Percentiles rank a stretch among this genome's conserved stretches.
phyloP scores from a whole-genome alignment of 2,113 vertebrate genomes.

The Theristicus caerulescens region DNA sequence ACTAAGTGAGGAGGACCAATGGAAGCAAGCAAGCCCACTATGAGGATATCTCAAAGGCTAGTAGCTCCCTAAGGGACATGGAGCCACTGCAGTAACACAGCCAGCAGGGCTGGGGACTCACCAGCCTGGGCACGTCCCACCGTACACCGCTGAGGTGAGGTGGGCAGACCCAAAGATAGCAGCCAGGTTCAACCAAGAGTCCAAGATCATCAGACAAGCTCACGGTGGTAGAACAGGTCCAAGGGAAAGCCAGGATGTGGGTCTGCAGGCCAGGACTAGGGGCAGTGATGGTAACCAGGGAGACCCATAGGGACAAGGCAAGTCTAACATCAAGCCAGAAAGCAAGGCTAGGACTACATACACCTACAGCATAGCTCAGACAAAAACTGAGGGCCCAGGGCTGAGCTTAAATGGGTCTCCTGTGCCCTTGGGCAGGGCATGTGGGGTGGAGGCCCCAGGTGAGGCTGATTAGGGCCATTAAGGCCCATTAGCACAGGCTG shows the following conservation, averaged over 20 bases:
- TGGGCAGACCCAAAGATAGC: neutral
- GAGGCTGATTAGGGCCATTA: neutral
- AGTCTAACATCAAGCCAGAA: neutral
- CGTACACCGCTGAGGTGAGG: neutral
- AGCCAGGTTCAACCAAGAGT: neutral
- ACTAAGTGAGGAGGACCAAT: neutral
- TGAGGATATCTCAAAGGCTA: neutral
- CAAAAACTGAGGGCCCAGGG: neutral
- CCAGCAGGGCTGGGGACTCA: neutral
- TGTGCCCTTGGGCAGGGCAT: neutral
- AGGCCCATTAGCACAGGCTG: neutral
- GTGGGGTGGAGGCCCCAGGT: neutral
- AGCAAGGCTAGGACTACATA: neutral
- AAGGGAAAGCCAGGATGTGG: neutral
- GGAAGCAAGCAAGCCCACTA: neutral
- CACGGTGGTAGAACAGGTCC: neutral
- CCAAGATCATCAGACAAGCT: neutral
- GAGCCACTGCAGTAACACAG: neutral
- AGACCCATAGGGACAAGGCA: neutral
- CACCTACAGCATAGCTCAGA: neutral
- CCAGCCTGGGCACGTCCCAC: neutral
- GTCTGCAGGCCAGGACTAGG: neutral
- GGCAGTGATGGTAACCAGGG: neutral
- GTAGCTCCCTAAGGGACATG: accelerated
- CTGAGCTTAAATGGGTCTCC: neutral